Base-by-base conservation (phyloP, 2,113 vertebrate genomes). In the Chaetura pelagica region DNA sequence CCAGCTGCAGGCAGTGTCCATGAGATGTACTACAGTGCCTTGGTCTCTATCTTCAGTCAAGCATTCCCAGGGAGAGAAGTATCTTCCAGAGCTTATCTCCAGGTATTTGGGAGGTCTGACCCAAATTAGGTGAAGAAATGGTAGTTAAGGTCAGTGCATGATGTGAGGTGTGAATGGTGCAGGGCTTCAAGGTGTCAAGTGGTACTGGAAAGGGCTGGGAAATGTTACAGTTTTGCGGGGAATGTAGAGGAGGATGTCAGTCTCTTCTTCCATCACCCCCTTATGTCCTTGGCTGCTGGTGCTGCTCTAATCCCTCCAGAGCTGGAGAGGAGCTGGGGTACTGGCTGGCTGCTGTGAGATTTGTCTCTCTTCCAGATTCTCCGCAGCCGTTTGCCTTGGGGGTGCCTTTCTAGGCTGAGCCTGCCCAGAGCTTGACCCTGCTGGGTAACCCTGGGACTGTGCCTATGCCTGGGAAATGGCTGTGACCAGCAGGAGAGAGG, bases 371-470 rank as follows among this genome's bases (percentile, higher is more conserved):
- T 59, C 32, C 54, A 48, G n/a, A 27, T 61, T 7, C 15, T 7
- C 44, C 20, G 9, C 0, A 7, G 44, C 51, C 57, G 9, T 1
- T 40, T 5, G 2, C 42, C 58, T 52, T 42, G n/a, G 23, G 23
- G 8, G 18, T 1, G 30, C 42, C 29, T 7, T 21, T 74, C 26
- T 0, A 0, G 51, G 29, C 63, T 15, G 5, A 1, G 26, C 23
- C 26, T 86, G 22, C 17, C 12, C 5, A 1, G 48, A 63, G 24
- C 27, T 44, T 4, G 3, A 21, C 29, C 34, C 49, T 32, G 23
- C 38, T 10, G 7, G 9, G 19, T 40, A 32, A 24, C 12, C 7
- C 24, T 4, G 11, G 5, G 38, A 57, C 8, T 32, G 24, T 49
- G 63, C 5, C 58, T 1, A 0, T 30, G 29, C 55, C 35, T 7